A percentile compares a stretch with the other conserved stretches of the same genome.
Conservation (phyloP, 1,140 invertebrate genomes). For the Acromyrmex charruanus region DNA sequence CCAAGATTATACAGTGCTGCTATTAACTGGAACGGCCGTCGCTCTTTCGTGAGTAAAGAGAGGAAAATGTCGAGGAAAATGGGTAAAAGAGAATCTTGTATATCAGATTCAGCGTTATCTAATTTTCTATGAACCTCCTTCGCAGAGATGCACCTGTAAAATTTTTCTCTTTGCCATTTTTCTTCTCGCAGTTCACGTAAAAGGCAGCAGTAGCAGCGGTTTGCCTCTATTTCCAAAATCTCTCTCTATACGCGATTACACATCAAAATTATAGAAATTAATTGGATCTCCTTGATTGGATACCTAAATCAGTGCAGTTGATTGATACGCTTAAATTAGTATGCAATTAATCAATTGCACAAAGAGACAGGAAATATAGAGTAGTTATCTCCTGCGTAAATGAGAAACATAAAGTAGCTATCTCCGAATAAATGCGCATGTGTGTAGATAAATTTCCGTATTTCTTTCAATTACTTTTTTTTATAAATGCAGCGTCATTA, state of each 20-base stretch:
- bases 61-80: constrained; percentile 36
- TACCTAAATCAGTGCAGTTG: constrained; percentile 11
- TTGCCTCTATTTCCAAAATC: not conserved
- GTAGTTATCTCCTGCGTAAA: not conserved
- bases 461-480: not conserved
- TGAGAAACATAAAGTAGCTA: constrained; percentile 15
- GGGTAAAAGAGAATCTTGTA: constrained; percentile 6
- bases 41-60: constrained; percentile 9
- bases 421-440: not conserved
- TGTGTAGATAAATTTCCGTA: constrained; percentile 4
- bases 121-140: not conserved
- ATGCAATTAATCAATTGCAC: constrained; percentile 15
- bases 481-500: not conserved
- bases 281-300: not conserved
- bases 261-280: constrained; percentile 4
- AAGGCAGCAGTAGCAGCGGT: not conserved
- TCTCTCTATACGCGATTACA: not conserved
- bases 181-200: not conserved
- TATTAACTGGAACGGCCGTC: not conserved
- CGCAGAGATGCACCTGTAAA: not conserved
- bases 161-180: constrained; percentile 13
- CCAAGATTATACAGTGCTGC: constrained; percentile 7
- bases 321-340: constrained; percentile 9
- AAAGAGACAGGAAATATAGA: not conserved
- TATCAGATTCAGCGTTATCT: constrained; percentile 6